Evolutionary conservation across 1,140 invertebrate genomes (phyloP).

Genomic region (Achatina immaculata): DNA sequence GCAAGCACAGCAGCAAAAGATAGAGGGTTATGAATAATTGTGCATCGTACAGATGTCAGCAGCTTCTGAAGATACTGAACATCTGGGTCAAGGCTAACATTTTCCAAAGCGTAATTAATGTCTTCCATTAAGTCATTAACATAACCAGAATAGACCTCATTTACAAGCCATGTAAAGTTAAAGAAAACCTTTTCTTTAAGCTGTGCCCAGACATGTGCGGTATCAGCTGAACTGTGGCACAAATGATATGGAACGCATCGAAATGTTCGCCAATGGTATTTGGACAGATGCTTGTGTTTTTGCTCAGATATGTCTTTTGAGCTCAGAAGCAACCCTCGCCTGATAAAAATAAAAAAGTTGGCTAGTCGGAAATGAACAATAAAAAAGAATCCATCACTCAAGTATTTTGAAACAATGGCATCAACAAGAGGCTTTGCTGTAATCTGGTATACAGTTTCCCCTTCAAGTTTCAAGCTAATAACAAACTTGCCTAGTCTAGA

Average conservation of each 20-base stretch:
- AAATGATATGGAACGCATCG: slow-evolving; percentile 48
- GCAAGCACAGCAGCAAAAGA: slow-evolving; percentile 44
- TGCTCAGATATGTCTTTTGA: slow-evolving; percentile 43
- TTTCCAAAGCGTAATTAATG: slow-evolving; percentile 40
- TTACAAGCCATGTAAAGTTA: slow-evolving; percentile 49
- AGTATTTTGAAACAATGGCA: slow-evolving; percentile 37
- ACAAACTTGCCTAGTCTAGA: slow-evolving; percentile 38
- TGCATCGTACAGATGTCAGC: slow-evolving; percentile 33
- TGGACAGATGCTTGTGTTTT: slow-evolving; percentile 33
- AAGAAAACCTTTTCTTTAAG: slow-evolving; percentile 46
- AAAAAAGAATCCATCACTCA: slow-evolving; percentile 34
- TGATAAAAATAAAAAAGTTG: slow-evolving; percentile 45
- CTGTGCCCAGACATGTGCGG: slow-evolving; percentile 31
- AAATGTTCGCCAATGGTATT: slow-evolving; percentile 44
- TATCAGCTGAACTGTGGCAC: slow-evolving; percentile 39
- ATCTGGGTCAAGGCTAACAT: slow-evolving; percentile 40
- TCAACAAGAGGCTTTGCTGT: slow-evolving; percentile 18
- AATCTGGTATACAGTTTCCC: slow-evolving; percentile 41
- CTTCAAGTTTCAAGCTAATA: slow-evolving; percentile 41
- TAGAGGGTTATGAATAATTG: slow-evolving; percentile 41
- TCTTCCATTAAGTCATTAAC: slow-evolving; percentile 46
- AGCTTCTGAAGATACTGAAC: slow-evolving; percentile 40
- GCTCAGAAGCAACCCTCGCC: slow-evolving; percentile 40
- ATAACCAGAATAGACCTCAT: slow-evolving; percentile 47
- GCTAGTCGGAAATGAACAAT: slow-evolving; percentile 43